phyloP scores from a whole-genome alignment of 2,888 invertebrate genomes.

The Drosophila quasianomalipes region DNA sequence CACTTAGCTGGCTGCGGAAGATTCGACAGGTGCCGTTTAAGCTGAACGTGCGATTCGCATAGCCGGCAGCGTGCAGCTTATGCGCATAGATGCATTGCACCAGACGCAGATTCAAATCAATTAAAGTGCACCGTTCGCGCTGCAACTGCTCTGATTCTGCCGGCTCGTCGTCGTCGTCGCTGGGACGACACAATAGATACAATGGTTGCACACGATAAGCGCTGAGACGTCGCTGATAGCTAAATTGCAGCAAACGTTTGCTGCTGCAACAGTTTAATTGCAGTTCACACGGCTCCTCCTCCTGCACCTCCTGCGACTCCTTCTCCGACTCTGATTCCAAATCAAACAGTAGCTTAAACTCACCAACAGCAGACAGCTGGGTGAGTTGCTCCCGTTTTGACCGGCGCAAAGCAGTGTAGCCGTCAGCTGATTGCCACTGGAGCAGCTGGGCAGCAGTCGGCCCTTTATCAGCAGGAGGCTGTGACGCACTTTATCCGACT shows the following conservation, averaged over 20 bases:
- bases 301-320: neutral
- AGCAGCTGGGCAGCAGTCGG: conserved; percentile 69
- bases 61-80: conserved; percentile 92
- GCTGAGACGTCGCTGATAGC: conserved; percentile 52
- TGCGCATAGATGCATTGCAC: conserved; percentile 95
- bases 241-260: conserved; percentile 51
- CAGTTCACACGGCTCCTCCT: conserved; percentile 31
- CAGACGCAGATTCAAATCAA: conserved; percentile 91
- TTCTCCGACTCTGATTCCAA: conserved; percentile 38
- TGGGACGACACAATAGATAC: conserved; percentile 92
- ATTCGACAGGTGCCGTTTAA: conserved; percentile 91
- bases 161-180: conserved; percentile 86
- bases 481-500: conserved; percentile 76
- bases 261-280: conserved; percentile 65
- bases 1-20: conserved; percentile 90
- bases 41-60: conserved; percentile 90
- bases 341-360: conserved; percentile 82
- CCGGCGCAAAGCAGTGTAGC: conserved; percentile 44
- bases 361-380: conserved; percentile 62
- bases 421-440: conserved; percentile 57
- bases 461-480: conserved; percentile 83
- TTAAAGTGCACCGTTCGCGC: conserved; percentile 89
- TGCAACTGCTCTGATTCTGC: conserved; percentile 86
- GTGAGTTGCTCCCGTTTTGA: conserved; percentile 49
- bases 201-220: conserved; percentile 87